A percentile compares a stretch with the other conserved stretches of the same genome.
phyloP scores from a whole-genome alignment of 1,140 invertebrate genomes.

The Aphaenogaster ashmeadi region DNA sequence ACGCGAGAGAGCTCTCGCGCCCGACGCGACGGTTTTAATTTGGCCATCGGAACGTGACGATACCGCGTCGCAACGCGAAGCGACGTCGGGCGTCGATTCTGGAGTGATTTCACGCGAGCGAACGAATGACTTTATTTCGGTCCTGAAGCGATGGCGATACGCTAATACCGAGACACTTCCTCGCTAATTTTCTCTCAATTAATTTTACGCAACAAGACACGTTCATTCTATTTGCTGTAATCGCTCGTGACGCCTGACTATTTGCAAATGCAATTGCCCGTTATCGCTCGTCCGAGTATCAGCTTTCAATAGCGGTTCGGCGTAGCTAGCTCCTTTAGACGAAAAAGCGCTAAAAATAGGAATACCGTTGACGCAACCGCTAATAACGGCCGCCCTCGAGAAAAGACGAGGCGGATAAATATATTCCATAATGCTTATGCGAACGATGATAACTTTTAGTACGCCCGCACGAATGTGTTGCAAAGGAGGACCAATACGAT shows the following conservation, averaged over 20 bases:
- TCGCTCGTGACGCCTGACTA: neutral
- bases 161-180: neutral
- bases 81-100: constrained; percentile 40
- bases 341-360: constrained; percentile 54
- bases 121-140: constrained; percentile 44
- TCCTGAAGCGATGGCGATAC: neutral
- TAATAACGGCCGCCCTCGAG: constrained; percentile 55
- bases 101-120: constrained; percentile 23
- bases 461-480: neutral
- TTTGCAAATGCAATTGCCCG: neutral
- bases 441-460: constrained; percentile 35
- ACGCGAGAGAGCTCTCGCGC: constrained; percentile 27
- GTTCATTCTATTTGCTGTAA: constrained; percentile 6
- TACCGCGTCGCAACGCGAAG: constrained; percentile 37
- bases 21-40: constrained; percentile 54
- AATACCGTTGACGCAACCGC: constrained; percentile 55
- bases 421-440: constrained; percentile 26
- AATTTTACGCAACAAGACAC: neutral
- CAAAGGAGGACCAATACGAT: neutral
- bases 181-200: neutral
- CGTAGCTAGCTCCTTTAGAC: constrained; percentile 6
- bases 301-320: constrained; percentile 15
- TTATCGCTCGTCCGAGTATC: constrained; percentile 34
- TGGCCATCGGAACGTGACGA: constrained; percentile 57
- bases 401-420: constrained; percentile 52